Percentiles rank a stretch among this genome's conserved stretches.
phyloP scores from a whole-genome alignment of 2,797 vertebrate species.

The Cyprinodon diabolis region DNA sequence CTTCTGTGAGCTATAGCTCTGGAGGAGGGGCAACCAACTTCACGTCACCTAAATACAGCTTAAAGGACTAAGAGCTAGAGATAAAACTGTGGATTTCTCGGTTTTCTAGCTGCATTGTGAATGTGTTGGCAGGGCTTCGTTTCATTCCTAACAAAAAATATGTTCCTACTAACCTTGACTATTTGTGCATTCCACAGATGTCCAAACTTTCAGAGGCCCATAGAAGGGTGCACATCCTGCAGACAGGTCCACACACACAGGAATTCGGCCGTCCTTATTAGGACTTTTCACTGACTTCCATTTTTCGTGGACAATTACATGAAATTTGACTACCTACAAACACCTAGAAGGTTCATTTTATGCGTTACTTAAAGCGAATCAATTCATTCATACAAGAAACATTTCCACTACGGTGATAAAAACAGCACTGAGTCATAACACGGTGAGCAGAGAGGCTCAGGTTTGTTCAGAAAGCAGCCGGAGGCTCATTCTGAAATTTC shows the following conservation, averaged over 20 bases:
- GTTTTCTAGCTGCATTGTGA: conserved; percentile 14
- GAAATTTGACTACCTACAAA: neutral
- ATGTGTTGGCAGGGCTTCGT: conserved; percentile 12
- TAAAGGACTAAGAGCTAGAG: conserved; percentile 13
- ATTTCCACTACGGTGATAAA: neutral
- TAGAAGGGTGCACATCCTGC: conserved; percentile 46
- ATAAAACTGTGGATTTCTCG: neutral
- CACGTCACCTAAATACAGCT: neutral
- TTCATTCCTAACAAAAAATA: conserved; percentile 52
- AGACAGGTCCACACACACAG: conserved; percentile 29
- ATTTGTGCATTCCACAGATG: conserved; percentile 69
- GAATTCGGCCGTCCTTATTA: neutral
- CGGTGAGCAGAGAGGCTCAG: conserved; percentile 6
- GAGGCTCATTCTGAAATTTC: conserved; percentile 40
- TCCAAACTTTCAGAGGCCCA: conserved; percentile 63
- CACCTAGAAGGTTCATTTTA: neutral
- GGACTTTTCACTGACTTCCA: neutral
- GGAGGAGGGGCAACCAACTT: too few species aligned
- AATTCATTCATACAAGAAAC: neutral
- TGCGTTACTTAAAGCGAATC: too few species aligned
- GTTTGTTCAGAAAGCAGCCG: conserved; percentile 14
- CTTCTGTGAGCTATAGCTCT: too few species aligned
- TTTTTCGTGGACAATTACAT: neutral
- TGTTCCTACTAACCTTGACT: conserved; percentile 54
- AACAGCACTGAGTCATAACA: neutral